Percentiles rank a stretch among this genome's conserved stretches.
These are phyloP conservation scores for Poicephalus meyeri DNA, from an alignment of 2,113 vertebrate species.

Conservation along the genomic window DNA sequence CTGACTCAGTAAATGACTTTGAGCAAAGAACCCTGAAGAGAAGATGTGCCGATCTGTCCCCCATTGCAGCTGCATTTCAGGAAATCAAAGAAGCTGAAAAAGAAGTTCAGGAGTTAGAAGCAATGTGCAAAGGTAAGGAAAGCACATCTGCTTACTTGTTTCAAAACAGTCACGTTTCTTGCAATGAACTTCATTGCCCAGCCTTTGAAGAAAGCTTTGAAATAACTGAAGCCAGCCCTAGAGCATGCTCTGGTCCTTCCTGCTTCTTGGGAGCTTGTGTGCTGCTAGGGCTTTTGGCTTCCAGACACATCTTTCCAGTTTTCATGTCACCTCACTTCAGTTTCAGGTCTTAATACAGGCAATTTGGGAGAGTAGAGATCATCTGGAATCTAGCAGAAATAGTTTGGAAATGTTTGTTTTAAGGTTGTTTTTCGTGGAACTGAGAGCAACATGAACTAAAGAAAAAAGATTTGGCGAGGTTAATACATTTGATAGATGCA, in stretches of 20 bases:
- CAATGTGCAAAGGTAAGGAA: slow-evolving; percentile 77
- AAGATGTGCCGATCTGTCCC: slow-evolving; percentile 68
- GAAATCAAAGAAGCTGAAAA: slow-evolving; percentile 72
- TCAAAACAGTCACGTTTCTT: neutral
- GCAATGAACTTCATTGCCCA: neutral
- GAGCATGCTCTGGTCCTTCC: neutral
- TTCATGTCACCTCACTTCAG: neutral
- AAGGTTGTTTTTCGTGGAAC: neutral
- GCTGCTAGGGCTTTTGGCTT: neutral
- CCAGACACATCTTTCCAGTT: neutral
- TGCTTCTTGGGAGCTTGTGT: accelerated
- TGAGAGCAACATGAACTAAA: neutral
- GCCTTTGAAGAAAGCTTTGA: neutral
- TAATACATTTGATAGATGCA: neutral
- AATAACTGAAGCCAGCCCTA: neutral
- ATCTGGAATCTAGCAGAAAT: neutral
- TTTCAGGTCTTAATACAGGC: neutral
- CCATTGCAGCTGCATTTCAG: slow-evolving; percentile 61
- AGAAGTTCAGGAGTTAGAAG: slow-evolving; percentile 76
- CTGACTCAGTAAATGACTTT: slow-evolving; percentile 48
- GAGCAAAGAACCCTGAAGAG: slow-evolving; percentile 57
- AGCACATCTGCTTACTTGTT: neutral
- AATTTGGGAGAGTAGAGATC: neutral
- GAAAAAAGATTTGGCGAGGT: accelerated
- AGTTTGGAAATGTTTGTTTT: neutral